Percentiles rank a stretch among this genome's conserved stretches.
Evolutionary conservation across 2,797 vertebrate genomes (phyloP).

Genomic region (Crax fasciolata): DNA sequence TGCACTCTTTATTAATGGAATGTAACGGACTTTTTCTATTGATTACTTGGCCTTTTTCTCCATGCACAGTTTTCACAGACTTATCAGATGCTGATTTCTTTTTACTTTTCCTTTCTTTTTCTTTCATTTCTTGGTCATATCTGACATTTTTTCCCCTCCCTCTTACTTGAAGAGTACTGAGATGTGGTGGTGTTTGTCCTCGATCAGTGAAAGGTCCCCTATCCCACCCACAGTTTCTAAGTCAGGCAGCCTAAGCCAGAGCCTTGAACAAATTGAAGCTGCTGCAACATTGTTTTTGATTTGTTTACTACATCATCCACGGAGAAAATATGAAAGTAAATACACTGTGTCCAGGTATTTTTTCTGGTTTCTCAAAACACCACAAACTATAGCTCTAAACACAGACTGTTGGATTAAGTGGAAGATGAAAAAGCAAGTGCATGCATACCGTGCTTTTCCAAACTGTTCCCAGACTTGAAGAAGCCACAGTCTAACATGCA

Average conservation of each 20-base stretch:
- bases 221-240: constrained; percentile 5
- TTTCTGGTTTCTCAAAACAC: not conserved
- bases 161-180: not conserved
- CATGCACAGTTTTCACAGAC: constrained; percentile 5
- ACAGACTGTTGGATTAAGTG: not conserved
- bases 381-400: not conserved
- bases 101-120: not conserved
- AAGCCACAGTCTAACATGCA: not conserved
- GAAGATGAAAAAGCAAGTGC: not conserved
- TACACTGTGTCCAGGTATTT: not conserved
- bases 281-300: constrained; percentile 43
- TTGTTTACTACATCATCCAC: constrained; percentile 37
- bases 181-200: constrained; percentile 23
- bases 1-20: not conserved
- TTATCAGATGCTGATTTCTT: not conserved
- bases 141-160: not conserved
- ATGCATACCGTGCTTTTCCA: not conserved
- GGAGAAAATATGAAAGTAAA: constrained; percentile 17
- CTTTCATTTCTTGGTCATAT: not conserved
- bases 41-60: not conserved
- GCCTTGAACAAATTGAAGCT: constrained; percentile 31
- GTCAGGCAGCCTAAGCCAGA: constrained; percentile 20
- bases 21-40: not conserved
- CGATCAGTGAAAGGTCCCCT: constrained; percentile 32
- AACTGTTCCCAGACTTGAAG: not conserved